A percentile compares a stretch with the other conserved stretches of the same genome.
These are phyloP conservation scores for Mythimna ferrago DNA, from an alignment of 2,888 invertebrate genomes.

Conservation along the genomic window DNA sequence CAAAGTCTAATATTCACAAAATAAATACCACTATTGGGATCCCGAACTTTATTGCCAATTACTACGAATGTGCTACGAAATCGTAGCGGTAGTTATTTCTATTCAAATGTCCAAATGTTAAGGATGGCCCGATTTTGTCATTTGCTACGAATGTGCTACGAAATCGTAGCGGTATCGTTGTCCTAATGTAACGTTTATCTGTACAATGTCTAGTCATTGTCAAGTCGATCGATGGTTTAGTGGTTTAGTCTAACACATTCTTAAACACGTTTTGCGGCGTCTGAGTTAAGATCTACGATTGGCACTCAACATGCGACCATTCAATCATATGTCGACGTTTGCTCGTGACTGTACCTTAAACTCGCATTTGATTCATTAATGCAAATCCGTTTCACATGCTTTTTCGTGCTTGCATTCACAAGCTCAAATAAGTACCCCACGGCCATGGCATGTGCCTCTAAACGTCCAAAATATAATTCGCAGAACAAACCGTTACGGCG, in stretches of 20 bases:
- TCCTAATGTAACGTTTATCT: slow-evolving; percentile 1
- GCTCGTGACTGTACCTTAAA: slow-evolving; percentile 64
- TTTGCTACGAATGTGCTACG: slow-evolving; percentile 23
- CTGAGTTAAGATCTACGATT: slow-evolving; percentile 64
- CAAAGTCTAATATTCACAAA: neutral
- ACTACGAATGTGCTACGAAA: slow-evolving; percentile 13
- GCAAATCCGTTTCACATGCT: slow-evolving; percentile 37
- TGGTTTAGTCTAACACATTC: slow-evolving; percentile 38
- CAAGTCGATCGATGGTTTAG: slow-evolving; percentile 7
- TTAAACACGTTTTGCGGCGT: slow-evolving; percentile 51
- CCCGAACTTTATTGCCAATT: neutral
- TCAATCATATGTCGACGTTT: slow-evolving; percentile 69
- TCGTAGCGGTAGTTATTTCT: slow-evolving; percentile 2
- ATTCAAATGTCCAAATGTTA: neutral
- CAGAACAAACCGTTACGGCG: slow-evolving; percentile 14
- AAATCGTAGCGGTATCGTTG: slow-evolving; percentile 1
- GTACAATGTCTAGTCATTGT: slow-evolving; percentile 1
- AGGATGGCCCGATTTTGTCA: neutral
- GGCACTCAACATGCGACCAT: slow-evolving; percentile 70
- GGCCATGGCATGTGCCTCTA: neutral
- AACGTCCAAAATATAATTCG: slow-evolving; percentile 10
- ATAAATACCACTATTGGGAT: neutral
- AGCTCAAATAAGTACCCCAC: slow-evolving; percentile 10
- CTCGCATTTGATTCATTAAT: slow-evolving; percentile 57
- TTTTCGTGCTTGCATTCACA: slow-evolving; percentile 30